A percentile compares a stretch with the other conserved stretches of the same genome.
Conservation (phyloP, 2,888 invertebrate genomes). For the Sabellastarte sp. region DNA sequence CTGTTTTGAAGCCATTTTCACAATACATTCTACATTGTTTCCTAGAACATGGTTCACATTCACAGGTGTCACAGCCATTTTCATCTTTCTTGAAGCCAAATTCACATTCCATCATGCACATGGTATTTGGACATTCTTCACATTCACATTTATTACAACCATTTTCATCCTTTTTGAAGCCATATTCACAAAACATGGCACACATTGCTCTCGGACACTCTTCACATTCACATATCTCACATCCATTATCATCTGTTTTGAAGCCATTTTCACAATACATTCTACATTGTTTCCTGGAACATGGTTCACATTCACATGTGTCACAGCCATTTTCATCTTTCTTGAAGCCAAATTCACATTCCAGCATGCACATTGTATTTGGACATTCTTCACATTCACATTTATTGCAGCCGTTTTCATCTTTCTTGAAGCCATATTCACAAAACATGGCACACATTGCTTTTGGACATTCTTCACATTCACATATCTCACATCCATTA, state of each 20-base stretch:
- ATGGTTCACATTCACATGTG: conserved; percentile 9
- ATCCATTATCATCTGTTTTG: conserved; percentile 13
- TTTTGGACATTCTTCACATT: conserved; percentile 2
- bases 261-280: conserved; percentile 18
- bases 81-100: conserved; percentile 14
- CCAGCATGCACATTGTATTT: not conserved
- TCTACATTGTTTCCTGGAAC: conserved; percentile 4
- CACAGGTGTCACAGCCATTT: conserved; percentile 15
- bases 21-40: conserved; percentile 12
- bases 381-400: conserved; percentile 8
- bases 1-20: conserved; percentile 16
- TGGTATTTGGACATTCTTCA: not conserved
- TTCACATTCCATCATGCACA: conserved; percentile 6
- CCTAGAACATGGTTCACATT: conserved; percentile 4
- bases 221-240: conserved; percentile 16
- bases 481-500: conserved; percentile 7
- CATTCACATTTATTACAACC: conserved; percentile 9
- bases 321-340: conserved; percentile 9
- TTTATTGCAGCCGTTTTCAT: conserved; percentile 4
- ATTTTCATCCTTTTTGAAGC: conserved; percentile 11
- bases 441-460: conserved; percentile 7
- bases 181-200: conserved; percentile 16
- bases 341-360: conserved; percentile 15
- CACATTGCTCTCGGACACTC: not conserved
- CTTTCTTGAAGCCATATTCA: conserved; percentile 8